phyloP scores from a whole-genome alignment of 1,140 invertebrate species.

The Maniola jurtina region DNA sequence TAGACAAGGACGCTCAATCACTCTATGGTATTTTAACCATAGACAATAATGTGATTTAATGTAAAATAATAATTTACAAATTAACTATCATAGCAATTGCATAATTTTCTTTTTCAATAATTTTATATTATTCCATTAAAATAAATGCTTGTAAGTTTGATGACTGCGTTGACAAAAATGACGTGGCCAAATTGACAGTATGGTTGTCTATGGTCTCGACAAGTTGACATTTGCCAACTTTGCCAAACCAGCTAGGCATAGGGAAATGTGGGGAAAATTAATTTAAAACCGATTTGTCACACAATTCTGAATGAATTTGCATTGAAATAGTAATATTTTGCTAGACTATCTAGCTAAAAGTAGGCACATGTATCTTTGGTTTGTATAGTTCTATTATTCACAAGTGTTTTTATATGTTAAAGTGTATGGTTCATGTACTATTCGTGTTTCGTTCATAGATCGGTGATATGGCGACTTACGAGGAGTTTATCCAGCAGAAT shows the following conservation, averaged over 20 bases:
- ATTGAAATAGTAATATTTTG: constrained; percentile 13
- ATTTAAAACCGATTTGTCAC: constrained; percentile 29
- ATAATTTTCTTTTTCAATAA: background rate
- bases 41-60: background rate
- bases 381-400: constrained; percentile 36
- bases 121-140: background rate
- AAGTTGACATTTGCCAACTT: constrained; percentile 73
- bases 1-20: constrained; percentile 45
- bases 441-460: constrained; percentile 50
- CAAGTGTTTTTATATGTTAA: constrained; percentile 19
- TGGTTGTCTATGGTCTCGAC: constrained; percentile 54
- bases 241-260: constrained; percentile 72
- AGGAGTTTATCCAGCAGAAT: constrained; percentile 98
- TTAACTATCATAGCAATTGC: background rate
- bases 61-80: constrained; percentile 4
- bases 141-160: constrained; percentile 2
- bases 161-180: constrained; percentile 66
- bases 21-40: constrained; percentile 34
- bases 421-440: constrained; percentile 32
- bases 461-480: constrained; percentile 89
- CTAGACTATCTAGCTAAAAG: constrained; percentile 23
- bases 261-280: constrained; percentile 33
- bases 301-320: constrained; percentile 44
- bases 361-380: constrained; percentile 45
- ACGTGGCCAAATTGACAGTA: constrained; percentile 74